Conservation (phyloP, 2,113 vertebrate genomes). For the Anguilla rostrata region DNA sequence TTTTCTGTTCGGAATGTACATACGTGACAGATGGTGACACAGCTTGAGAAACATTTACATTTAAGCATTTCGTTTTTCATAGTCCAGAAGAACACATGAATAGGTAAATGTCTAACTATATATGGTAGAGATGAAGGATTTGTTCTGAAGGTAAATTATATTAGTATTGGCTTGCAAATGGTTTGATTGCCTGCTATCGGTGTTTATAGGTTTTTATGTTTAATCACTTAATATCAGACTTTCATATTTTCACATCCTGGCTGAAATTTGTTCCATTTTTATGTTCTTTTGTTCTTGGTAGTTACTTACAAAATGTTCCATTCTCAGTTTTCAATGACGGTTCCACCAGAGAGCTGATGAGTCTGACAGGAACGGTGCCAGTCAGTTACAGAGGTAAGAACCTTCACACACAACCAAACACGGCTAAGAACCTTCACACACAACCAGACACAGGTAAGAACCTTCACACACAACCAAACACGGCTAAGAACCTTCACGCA, state of each 20-base stretch:
- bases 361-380: constrained; percentile 92
- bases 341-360: constrained; percentile 90
- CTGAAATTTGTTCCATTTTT: no score
- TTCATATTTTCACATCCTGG: no score
- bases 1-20: not conserved
- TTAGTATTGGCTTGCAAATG: not conserved
- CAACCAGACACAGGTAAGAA: no score
- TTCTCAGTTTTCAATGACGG: constrained; percentile 94
- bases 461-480: no score
- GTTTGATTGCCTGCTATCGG: no score
- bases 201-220: no score
- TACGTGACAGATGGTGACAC: not conserved
- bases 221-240: no score
- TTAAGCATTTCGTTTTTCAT: no score
- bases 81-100: not conserved
- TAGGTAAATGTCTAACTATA: not conserved
- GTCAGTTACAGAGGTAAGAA: constrained; percentile 90
- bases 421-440: no score
- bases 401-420: not conserved
- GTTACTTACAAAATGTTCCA: constrained; percentile 42
- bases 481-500: no score
- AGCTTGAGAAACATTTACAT: no score
- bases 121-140: not conserved
- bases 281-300: not conserved
- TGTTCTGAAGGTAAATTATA: not conserved